These are phyloP conservation scores for Sphecodes monilicornis DNA, from an alignment of 2,888 invertebrate species.

Conservation along the genomic window DNA sequence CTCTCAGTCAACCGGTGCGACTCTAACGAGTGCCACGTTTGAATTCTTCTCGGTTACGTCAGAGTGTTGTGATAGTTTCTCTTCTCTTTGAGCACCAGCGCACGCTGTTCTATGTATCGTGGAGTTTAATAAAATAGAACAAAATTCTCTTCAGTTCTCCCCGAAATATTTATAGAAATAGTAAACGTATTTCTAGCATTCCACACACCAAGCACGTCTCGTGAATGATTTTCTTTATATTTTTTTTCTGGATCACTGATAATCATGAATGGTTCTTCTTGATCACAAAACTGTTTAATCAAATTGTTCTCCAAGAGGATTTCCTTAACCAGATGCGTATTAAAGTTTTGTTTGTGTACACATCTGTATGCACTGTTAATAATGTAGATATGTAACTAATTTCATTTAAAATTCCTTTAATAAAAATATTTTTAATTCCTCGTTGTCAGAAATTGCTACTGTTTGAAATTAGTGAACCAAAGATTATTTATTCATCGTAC, in stretches of 20 bases:
- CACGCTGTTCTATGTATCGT: background rate
- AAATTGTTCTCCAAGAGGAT: background rate
- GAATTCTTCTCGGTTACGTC: constrained; percentile 21
- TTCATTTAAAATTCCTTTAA: background rate
- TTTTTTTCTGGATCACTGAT: background rate
- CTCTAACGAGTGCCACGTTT: constrained; percentile 22
- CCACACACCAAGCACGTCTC: too few species aligned
- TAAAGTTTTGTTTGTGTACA: too few species aligned
- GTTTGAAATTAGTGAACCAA: background rate
- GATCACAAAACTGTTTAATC: background rate
- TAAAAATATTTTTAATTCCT: background rate
- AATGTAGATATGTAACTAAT: too few species aligned
- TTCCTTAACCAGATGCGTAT: too few species aligned
- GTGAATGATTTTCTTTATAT: background rate
- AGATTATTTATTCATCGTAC: too few species aligned
- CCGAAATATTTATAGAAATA: background rate
- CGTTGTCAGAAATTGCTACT: background rate
- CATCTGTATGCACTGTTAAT: too few species aligned
- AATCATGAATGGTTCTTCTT: background rate
- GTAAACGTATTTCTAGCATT: too few species aligned
- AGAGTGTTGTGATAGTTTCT: constrained; percentile 1
- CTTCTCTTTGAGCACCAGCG: background rate
- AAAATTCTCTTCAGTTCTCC: background rate
- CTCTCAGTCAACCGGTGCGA: background rate
- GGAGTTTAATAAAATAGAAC: background rate